Evolutionary conservation across 2,888 invertebrate species (phyloP).

Genomic region (Andrena flavipes): DNA sequence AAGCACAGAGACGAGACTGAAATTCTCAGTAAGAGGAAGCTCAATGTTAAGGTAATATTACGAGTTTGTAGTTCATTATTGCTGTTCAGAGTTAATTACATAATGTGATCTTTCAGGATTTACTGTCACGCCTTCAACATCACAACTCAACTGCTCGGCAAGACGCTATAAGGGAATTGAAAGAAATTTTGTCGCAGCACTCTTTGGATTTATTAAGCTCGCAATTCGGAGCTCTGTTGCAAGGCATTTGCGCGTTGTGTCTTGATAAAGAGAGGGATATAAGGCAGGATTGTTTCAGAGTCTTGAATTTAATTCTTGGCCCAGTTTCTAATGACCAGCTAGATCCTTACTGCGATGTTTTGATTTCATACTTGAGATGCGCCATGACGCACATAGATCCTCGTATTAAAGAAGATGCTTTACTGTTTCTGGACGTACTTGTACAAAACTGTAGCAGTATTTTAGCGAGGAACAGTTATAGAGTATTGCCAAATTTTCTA

Average conservation of each 20-base stretch:
- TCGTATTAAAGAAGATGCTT: constrained; percentile 93
- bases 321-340: constrained; percentile 86
- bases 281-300: constrained; percentile 87
- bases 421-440: constrained; percentile 92
- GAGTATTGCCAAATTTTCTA: constrained; percentile 92
- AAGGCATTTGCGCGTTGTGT: constrained; percentile 89
- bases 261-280: constrained; percentile 90
- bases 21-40: constrained; percentile 89
- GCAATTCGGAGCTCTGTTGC: constrained; percentile 89
- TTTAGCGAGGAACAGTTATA: constrained; percentile 89
- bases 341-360: constrained; percentile 90
- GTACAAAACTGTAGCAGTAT: constrained; percentile 88
- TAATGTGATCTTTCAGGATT: constrained; percentile 85
- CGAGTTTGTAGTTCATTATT: not conserved
- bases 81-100: no score
- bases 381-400: constrained; percentile 95
- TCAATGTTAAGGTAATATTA: constrained; percentile 87
- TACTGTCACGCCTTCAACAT: constrained; percentile 90
- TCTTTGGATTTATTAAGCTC: constrained; percentile 85
- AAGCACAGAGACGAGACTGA: constrained; percentile 86
- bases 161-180: constrained; percentile 88
- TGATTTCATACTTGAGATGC: constrained; percentile 93
- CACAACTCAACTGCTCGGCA: constrained; percentile 90
- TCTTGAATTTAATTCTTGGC: constrained; percentile 86
- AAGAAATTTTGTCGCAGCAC: constrained; percentile 86